phyloP scores from a whole-genome alignment of 2,888 invertebrate species.

The Calameuta filiformis region DNA sequence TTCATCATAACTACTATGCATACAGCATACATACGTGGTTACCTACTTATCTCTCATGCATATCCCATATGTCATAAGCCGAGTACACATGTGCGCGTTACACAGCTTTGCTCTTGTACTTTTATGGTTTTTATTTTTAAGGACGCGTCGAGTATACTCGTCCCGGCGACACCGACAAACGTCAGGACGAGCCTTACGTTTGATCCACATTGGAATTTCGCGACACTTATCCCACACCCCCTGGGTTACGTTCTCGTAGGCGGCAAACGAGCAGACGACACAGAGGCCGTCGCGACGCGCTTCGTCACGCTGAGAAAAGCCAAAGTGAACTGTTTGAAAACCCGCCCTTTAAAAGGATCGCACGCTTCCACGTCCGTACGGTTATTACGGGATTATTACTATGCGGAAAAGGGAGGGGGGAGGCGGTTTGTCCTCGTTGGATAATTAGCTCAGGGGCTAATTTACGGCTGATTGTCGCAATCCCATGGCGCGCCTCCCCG shows the following conservation, averaged over 20 bases:
- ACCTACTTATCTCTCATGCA: background rate
- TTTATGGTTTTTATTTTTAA: slow-evolving; percentile 8
- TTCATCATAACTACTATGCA: background rate
- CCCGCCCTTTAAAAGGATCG: background rate
- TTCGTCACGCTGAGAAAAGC: background rate
- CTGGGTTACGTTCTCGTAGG: background rate
- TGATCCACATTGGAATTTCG: slow-evolving; percentile 21
- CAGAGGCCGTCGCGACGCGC: background rate
- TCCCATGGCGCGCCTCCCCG: background rate
- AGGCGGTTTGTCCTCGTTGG: slow-evolving; percentile 4
- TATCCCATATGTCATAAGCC: background rate
- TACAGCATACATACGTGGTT: background rate
- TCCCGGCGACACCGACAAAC: slow-evolving; percentile 13
- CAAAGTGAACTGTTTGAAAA: background rate
- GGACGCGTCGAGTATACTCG: slow-evolving; percentile 7
- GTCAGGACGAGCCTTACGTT: slow-evolving; percentile 23
- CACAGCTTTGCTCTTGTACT: slow-evolving; percentile 8
- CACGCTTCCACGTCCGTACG: background rate
- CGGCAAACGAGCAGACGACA: background rate
- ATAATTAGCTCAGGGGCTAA: slow-evolving; percentile 60
- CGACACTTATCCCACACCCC: slow-evolving; percentile 11
- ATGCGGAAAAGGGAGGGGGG: background rate
- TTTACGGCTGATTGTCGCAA: slow-evolving; percentile 48
- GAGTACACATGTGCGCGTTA: background rate
- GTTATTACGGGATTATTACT: background rate